Conservation (phyloP, 2,113 vertebrate species). For the Daboia siamensis region DNA sequence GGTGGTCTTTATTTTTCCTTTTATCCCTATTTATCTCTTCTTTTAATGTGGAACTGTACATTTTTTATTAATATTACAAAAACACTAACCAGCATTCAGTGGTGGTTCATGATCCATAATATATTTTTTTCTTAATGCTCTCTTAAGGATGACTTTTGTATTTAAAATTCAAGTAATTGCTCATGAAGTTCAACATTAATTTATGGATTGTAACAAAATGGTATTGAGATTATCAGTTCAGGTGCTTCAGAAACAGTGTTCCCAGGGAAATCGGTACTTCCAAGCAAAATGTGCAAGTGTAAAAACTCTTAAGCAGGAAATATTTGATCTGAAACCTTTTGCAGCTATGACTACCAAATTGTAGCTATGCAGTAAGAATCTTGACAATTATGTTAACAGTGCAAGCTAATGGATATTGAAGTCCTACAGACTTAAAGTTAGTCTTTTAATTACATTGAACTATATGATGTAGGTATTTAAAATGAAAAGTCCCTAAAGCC, state of each 20-base stretch:
- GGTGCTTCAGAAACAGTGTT: slow-evolving; percentile 21
- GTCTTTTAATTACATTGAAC: neutral
- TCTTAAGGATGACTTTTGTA: slow-evolving; percentile 28
- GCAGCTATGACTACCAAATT: neutral
- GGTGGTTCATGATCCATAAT: slow-evolving; percentile 8
- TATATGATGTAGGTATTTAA: neutral
- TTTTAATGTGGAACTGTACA: slow-evolving; percentile 49
- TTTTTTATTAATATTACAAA: slow-evolving; percentile 40
- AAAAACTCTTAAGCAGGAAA: neutral
- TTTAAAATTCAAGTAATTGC: slow-evolving; percentile 53
- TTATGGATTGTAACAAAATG: slow-evolving; percentile 43
- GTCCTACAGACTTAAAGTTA: neutral
- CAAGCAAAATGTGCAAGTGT: slow-evolving; percentile 20
- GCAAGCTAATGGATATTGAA: neutral
- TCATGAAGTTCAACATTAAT: slow-evolving; percentile 54
- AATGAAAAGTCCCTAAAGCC: neutral
- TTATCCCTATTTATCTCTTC: slow-evolving; percentile 58
- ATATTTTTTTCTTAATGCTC: slow-evolving; percentile 19
- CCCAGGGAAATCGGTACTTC: slow-evolving; percentile 37
- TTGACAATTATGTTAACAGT: neutral
- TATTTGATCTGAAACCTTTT: neutral
- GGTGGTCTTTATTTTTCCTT: slow-evolving; percentile 55
- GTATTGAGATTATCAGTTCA: slow-evolving; percentile 34
- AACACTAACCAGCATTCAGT: slow-evolving; percentile 9
- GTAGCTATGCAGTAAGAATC: neutral